A percentile compares a stretch with the other conserved stretches of the same genome.
These are phyloP conservation scores for Cyclophora albipunctata DNA, from an alignment of 2,888 invertebrate species.

Conservation along the genomic window DNA sequence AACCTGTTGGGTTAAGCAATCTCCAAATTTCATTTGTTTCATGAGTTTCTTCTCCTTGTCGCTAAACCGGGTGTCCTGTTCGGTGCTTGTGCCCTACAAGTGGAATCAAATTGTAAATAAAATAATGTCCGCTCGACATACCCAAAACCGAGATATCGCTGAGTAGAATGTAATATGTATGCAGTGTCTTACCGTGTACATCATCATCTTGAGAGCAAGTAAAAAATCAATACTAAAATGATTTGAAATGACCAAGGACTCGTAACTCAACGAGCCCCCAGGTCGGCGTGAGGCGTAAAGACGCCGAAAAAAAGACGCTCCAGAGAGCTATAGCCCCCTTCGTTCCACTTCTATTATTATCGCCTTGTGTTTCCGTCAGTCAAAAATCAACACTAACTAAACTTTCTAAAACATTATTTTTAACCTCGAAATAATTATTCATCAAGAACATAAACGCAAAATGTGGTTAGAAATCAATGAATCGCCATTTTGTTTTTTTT, in stretches of 20 bases:
- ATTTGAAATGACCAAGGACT: background rate
- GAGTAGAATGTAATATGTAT: background rate
- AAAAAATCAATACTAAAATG: slow-evolving; percentile 41
- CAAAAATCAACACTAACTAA: no score
- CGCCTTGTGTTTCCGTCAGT: no score
- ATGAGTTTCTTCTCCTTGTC: slow-evolving; percentile 99
- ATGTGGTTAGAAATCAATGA: slow-evolving; percentile 23
- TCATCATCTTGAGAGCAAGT: slow-evolving; percentile 50
- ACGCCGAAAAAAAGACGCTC: slow-evolving; percentile 23
- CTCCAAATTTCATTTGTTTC: slow-evolving; percentile 99
- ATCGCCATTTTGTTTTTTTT: slow-evolving; percentile 4
- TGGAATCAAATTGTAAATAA: slow-evolving; percentile 2
- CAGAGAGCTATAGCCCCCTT: background rate
- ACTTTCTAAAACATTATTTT: no score
- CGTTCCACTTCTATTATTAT: background rate
- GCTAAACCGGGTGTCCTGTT: slow-evolving; percentile 99
- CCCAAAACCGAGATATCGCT: background rate
- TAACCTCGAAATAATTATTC: no score
- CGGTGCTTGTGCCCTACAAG: slow-evolving; percentile 94
- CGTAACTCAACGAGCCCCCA: background rate
- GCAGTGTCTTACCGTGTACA: slow-evolving; percentile 58
- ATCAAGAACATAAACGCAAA: slow-evolving; percentile 14
- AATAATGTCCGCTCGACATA: no score
- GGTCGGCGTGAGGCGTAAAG: slow-evolving; percentile 26
- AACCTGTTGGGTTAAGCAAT: slow-evolving; percentile 93